Conservation (phyloP, 92 coral and sea anemone species). For the Porites divaricata region DNA sequence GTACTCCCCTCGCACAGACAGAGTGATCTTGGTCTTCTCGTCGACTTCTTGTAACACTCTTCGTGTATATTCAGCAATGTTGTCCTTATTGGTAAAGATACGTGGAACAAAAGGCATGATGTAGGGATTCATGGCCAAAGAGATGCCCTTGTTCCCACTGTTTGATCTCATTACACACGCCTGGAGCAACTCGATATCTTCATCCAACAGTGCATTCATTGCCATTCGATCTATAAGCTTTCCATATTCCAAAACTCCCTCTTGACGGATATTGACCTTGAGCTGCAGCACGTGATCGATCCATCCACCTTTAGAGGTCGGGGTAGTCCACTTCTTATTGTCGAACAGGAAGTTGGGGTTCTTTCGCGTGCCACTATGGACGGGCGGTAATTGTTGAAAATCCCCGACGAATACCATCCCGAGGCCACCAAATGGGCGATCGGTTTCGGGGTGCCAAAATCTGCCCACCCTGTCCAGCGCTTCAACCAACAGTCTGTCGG, state of each 20-base stretch:
- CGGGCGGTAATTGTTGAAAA: slow-evolving; percentile 29
- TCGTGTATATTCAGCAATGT: not conserved
- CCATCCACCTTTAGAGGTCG: not conserved
- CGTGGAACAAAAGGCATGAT: not conserved
- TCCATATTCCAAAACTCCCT: slow-evolving; percentile 11
- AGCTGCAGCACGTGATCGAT: slow-evolving; percentile 9
- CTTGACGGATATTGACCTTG: slow-evolving; percentile 10
- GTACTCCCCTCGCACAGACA: not conserved
- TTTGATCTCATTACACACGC: not conserved
- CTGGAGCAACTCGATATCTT: not conserved
- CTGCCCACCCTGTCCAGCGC: not conserved
- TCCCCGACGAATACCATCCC: slow-evolving; percentile 8
- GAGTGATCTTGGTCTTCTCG: not conserved
- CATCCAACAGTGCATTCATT: not conserved
- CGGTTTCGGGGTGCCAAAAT: not conserved
- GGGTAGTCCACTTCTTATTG: not conserved
- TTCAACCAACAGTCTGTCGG: not conserved
- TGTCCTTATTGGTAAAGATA: not conserved
- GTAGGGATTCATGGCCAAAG: not conserved
- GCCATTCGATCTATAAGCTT: slow-evolving; percentile 8
- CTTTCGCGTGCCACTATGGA: slow-evolving; percentile 5
- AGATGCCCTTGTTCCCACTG: not conserved
- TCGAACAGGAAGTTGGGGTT: slow-evolving; percentile 19
- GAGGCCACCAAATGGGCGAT: slow-evolving; percentile 7
- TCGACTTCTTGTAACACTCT: not conserved